Evolutionary conservation across 2,797 vertebrate genomes (phyloP).

Genomic region (Scomberomorus guttatus): DNA sequence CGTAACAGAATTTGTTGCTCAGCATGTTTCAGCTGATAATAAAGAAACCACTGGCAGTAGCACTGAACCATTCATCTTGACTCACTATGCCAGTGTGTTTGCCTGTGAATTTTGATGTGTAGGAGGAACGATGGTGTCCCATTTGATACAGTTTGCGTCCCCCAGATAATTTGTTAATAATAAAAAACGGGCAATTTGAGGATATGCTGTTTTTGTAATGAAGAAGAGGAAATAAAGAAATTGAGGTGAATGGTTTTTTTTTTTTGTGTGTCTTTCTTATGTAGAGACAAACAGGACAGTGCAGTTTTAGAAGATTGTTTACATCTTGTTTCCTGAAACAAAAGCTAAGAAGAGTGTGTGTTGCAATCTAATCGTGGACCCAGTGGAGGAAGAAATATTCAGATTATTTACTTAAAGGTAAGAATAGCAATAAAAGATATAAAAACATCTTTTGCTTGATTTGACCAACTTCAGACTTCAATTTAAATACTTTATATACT

Average conservation of each 20-base stretch:
- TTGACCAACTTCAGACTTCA: too few species aligned
- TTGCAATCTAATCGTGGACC: background rate
- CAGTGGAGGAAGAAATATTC: background rate
- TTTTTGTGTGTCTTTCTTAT: background rate
- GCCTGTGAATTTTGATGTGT: constrained; percentile 33
- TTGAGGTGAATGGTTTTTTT: constrained; percentile 41
- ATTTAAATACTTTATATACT: background rate
- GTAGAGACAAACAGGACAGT: background rate
- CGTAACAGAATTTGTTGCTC: constrained; percentile 13
- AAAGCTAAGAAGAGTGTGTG: background rate
- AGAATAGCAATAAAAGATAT: background rate
- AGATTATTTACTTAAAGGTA: background rate
- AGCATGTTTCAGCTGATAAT: constrained; percentile 33
- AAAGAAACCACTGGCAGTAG: constrained; percentile 31
- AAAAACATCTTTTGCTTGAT: too few species aligned
- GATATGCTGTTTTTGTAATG: constrained; percentile 78
- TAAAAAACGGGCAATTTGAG: constrained; percentile 50
- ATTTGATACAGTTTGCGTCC: constrained; percentile 53
- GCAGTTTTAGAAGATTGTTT: background rate
- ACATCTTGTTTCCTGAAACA: background rate
- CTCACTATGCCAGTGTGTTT: constrained; percentile 35
- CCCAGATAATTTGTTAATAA: constrained; percentile 44
- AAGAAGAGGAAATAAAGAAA: constrained; percentile 79
- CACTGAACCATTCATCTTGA: constrained; percentile 46
- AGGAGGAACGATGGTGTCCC: background rate